phyloP scores from a whole-genome alignment of 92 coral and sea anemone species.

The Siderastrea siderea region DNA sequence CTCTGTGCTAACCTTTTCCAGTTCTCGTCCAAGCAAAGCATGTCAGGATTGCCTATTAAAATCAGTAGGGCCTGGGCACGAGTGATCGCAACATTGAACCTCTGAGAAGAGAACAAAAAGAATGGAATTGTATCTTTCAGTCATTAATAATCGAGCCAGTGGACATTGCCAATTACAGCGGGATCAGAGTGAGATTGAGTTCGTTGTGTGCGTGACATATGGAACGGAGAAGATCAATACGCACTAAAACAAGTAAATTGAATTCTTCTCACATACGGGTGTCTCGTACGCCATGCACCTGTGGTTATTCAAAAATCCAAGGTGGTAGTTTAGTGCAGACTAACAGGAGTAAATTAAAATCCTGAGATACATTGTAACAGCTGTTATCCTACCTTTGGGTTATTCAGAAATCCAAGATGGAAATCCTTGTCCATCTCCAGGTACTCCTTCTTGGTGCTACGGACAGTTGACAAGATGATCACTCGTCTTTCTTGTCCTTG shows the following conservation, averaged over 20 bases:
- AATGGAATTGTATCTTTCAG: no score
- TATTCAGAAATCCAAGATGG: slow-evolving; percentile 81
- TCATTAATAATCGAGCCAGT: background rate
- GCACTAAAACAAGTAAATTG: no score
- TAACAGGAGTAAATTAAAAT: no score
- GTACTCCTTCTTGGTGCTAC: slow-evolving; percentile 79
- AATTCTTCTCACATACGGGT: no score
- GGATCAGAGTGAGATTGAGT: no score
- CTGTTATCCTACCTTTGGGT: slow-evolving; percentile 68
- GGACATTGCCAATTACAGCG: no score
- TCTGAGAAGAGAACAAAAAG: slow-evolving; percentile 17
- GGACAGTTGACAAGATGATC: slow-evolving; percentile 82
- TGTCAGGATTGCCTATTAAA: slow-evolving; percentile 77
- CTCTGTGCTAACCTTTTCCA: slow-evolving; percentile 66
- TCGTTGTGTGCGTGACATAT: no score
- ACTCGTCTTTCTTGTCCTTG: slow-evolving; percentile 84
- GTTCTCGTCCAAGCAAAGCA: slow-evolving; percentile 74
- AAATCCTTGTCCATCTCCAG: slow-evolving; percentile 72
- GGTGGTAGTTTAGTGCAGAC: no score
- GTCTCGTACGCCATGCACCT: no score
- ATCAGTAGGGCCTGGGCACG: slow-evolving; percentile 87
- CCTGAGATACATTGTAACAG: no score
- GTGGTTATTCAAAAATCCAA: no score
- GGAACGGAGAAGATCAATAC: no score
- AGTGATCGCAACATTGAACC: slow-evolving; percentile 87